Percentiles rank a stretch among this genome's conserved stretches.
These are phyloP conservation scores for Tupiocoris notatus DNA, from an alignment of 2,888 invertebrate species.

Conservation along the genomic window DNA sequence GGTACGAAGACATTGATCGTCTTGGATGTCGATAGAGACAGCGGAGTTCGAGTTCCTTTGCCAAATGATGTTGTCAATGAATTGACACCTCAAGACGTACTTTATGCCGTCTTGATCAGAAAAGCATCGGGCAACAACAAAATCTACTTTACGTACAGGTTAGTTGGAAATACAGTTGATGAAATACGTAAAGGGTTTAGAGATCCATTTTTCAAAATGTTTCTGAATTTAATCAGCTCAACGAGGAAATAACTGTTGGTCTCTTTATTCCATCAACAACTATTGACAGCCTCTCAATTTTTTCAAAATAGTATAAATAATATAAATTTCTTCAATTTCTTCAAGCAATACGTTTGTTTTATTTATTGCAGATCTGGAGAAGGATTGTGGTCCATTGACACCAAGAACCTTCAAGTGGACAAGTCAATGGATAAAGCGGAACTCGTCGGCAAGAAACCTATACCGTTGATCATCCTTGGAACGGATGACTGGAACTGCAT, in stretches of 20 bases:
- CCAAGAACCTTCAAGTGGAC: slow-evolving; percentile 56
- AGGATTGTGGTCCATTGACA: slow-evolving; percentile 62
- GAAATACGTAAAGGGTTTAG: too few relatives aligned
- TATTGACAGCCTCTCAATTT: too few relatives aligned
- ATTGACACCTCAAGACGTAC: slow-evolving; percentile 57
- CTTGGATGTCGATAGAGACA: slow-evolving; percentile 62
- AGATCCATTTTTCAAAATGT: neutral
- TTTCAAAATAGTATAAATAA: too few relatives aligned
- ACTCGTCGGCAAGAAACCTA: slow-evolving; percentile 62
- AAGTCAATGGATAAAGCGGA: slow-evolving; percentile 45
- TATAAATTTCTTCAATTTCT: too few relatives aligned
- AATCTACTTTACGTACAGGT: slow-evolving; percentile 64
- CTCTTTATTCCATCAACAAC: too few relatives aligned
- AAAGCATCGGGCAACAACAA: slow-evolving; percentile 60
- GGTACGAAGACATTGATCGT: slow-evolving; percentile 68
- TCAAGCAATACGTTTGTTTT: neutral
- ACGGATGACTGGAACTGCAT: slow-evolving; percentile 57
- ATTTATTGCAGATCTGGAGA: slow-evolving; percentile 53
- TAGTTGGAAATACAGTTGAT: too few relatives aligned
- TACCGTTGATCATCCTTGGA: slow-evolving; percentile 62
- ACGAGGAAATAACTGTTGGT: neutral
- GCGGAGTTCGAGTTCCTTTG: slow-evolving; percentile 65
- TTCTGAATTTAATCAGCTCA: too few relatives aligned
- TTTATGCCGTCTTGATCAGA: slow-evolving; percentile 60
- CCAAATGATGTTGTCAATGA: slow-evolving; percentile 53